A percentile compares a stretch with the other conserved stretches of the same genome.
These are phyloP conservation scores for Andrena trimmerana DNA, from an alignment of 2,888 invertebrate genomes.

Conservation along the genomic window DNA sequence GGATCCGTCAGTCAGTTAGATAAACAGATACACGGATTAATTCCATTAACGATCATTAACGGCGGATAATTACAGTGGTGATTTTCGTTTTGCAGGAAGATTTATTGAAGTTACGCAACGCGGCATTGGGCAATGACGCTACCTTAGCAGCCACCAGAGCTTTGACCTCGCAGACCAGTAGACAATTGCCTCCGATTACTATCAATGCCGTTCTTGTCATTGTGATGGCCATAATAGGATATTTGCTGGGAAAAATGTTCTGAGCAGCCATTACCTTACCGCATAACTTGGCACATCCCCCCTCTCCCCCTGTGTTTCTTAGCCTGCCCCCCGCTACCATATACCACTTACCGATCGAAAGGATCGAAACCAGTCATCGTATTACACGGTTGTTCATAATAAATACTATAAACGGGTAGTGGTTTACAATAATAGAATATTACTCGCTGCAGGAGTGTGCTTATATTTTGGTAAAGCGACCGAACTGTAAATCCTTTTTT, in stretches of 20 bases:
- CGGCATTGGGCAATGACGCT: constrained; percentile 78
- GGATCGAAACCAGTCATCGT: constrained; percentile 72
- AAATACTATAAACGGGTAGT: constrained; percentile 77
- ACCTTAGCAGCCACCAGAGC: constrained; percentile 75
- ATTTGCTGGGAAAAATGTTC: constrained; percentile 83
- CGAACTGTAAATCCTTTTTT: constrained; percentile 71
- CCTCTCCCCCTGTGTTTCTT: constrained; percentile 78
- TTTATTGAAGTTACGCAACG: constrained; percentile 80
- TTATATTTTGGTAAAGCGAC: constrained; percentile 72
- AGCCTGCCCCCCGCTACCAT: constrained; percentile 76
- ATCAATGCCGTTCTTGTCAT: constrained; percentile 78
- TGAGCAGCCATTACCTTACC: constrained; percentile 79
- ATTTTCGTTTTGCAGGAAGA: constrained; percentile 78
- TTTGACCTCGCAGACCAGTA: constrained; percentile 74
- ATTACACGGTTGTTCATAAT: constrained; percentile 76
- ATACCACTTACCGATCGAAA: constrained; percentile 69
- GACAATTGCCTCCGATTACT: constrained; percentile 69
- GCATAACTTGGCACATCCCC: constrained; percentile 77
- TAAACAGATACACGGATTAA: not conserved
- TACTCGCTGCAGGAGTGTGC: constrained; percentile 75
- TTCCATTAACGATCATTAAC: not conserved
- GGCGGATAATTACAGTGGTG: not conserved
- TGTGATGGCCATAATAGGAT: constrained; percentile 82
- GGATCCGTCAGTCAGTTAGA: not conserved
- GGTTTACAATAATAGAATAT: constrained; percentile 74